These are phyloP conservation scores for Polyommatus icarus DNA, from an alignment of 2,888 invertebrate species.

Conservation along the genomic window DNA sequence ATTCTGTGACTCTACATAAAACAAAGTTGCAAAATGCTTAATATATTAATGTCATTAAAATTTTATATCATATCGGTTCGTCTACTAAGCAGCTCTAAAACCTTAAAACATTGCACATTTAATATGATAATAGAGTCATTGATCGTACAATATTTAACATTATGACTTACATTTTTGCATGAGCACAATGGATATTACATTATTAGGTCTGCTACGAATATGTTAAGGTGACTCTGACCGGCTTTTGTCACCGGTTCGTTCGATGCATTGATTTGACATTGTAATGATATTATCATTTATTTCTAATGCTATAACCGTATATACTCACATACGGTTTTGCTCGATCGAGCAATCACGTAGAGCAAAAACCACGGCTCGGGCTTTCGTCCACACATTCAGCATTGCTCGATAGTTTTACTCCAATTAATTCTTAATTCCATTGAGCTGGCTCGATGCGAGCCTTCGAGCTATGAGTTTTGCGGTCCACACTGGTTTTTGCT, in stretches of 20 bases:
- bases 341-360: too few relatives aligned
- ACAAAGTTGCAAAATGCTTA: neutral
- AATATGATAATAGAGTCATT: constrained; percentile 17
- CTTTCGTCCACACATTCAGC: too few relatives aligned
- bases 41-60: neutral
- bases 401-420: too few relatives aligned
- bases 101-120: constrained; percentile 20
- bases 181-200: neutral
- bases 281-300: neutral
- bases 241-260: constrained; percentile 1
- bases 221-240: neutral
- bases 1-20: neutral
- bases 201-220: neutral
- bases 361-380: too few relatives aligned
- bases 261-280: constrained; percentile 6
- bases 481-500: too few relatives aligned
- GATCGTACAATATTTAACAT: constrained; percentile 6
- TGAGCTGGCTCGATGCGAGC: too few relatives aligned
- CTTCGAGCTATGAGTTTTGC: too few relatives aligned
- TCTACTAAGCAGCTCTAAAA: neutral
- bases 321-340: too few relatives aligned
- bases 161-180: constrained; percentile 12
- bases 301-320: too few relatives aligned
- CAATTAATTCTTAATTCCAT: too few relatives aligned
- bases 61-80: neutral